A percentile compares a stretch with the other conserved stretches of the same genome.
Conservation (phyloP, 2,888 invertebrate genomes). For the Malachius bipustulatus region DNA sequence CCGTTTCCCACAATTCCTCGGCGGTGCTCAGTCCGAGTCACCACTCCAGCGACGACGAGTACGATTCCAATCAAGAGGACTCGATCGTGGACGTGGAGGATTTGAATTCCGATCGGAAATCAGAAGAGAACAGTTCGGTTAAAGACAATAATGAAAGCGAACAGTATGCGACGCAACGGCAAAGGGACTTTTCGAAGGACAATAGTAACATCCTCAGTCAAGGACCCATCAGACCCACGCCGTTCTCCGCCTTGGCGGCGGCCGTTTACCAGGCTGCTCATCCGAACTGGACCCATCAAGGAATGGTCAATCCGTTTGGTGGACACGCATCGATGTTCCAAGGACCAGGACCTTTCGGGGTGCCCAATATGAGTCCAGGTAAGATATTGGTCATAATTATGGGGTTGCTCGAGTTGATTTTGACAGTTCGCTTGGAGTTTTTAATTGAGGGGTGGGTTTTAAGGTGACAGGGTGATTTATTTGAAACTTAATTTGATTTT, state of each 20-base stretch:
- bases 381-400: constrained; percentile 27
- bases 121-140: constrained; percentile 20
- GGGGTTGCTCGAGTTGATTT: background rate
- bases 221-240: constrained; percentile 63
- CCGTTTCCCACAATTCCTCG: constrained; percentile 41
- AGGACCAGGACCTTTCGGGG: constrained; percentile 43
- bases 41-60: constrained; percentile 49
- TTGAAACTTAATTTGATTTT: too few species aligned
- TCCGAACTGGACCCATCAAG: constrained; percentile 46
- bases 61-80: constrained; percentile 58
- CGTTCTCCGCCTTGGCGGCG: constrained; percentile 61
- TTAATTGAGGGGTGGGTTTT: too few species aligned
- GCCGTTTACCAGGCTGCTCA: constrained; percentile 46
- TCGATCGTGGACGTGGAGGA: constrained; percentile 73
- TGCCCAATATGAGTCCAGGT: constrained; percentile 39
- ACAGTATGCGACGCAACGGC: constrained; percentile 20
- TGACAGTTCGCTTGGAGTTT: background rate
- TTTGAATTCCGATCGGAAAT: constrained; percentile 45
- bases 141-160: constrained; percentile 22
- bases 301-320: constrained; percentile 45
- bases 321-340: constrained; percentile 53
- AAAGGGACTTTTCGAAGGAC: constrained; percentile 31
- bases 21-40: constrained; percentile 33
- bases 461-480: too few species aligned
- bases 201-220: constrained; percentile 33